phyloP scores from a whole-genome alignment of 2,113 vertebrate genomes.

The Bufo bufo region DNA sequence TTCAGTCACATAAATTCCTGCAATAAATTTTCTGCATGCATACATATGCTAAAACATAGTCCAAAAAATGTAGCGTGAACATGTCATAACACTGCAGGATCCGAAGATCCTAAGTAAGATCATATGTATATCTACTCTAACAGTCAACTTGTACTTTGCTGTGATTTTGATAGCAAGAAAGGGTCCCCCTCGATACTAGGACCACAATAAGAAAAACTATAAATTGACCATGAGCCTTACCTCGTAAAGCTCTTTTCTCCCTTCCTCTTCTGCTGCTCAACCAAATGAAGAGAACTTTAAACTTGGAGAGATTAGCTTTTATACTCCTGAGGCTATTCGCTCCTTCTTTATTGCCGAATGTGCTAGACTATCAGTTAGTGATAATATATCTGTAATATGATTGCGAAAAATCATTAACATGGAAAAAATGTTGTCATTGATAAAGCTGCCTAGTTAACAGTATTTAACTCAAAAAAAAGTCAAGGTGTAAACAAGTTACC shows the following conservation, averaged over 20 bases:
- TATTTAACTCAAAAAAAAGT: background rate
- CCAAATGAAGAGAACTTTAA: constrained; percentile 46
- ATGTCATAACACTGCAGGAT: background rate
- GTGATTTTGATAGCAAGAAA: background rate
- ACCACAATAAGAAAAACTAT: too few relatives aligned
- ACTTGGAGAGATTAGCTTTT: constrained; percentile 7
- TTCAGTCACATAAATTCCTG: background rate
- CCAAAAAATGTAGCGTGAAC: background rate
- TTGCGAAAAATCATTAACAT: constrained; percentile 45
- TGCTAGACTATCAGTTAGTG: constrained; percentile 35
- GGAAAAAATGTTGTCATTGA: constrained; percentile 7
- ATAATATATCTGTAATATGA: constrained; percentile 46
- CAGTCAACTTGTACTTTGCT: background rate
- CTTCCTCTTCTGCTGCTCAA: background rate
- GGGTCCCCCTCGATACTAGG: background rate
- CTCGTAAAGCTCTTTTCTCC: background rate
- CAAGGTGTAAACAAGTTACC: background rate
- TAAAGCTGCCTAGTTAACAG: constrained; percentile 18
- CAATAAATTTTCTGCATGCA: background rate
- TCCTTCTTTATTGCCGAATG: constrained; percentile 1
- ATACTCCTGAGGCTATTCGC: constrained; percentile 13
- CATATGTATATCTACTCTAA: background rate
- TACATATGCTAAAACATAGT: background rate
- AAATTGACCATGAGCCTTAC: constrained; percentile 1
- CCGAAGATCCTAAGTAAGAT: background rate